These are phyloP conservation scores for Montipora cactus DNA, from an alignment of 64 coral and sea anemone genomes.

Conservation along the genomic window DNA sequence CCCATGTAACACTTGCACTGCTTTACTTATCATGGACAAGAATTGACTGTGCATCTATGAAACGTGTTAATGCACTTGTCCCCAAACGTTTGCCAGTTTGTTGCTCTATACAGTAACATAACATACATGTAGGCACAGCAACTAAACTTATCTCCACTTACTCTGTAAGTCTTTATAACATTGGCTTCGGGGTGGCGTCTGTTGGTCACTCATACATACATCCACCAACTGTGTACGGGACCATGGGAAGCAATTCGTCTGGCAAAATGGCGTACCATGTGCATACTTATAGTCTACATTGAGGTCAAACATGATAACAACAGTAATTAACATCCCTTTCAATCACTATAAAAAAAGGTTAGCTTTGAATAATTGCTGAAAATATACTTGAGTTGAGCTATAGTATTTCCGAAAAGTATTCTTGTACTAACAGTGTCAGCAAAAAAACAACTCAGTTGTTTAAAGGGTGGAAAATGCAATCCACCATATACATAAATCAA, in stretches of 20 bases:
- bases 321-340: too few species aligned
- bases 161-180: constrained; percentile 59
- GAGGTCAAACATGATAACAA: background rate
- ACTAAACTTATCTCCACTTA: constrained; percentile 23
- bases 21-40: background rate
- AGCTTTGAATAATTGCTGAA: too few species aligned
- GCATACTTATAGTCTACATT: constrained; percentile 64
- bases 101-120: constrained; percentile 5
- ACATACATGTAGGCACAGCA: constrained; percentile 1
- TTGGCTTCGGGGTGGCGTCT: constrained; percentile 46
- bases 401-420: too few species aligned
- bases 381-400: too few species aligned
- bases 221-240: constrained; percentile 62
- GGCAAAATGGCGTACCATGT: constrained; percentile 40
- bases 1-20: background rate
- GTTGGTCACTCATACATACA: constrained; percentile 55
- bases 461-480: too few species aligned
- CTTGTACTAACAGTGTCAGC: too few species aligned
- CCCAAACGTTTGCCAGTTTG: constrained; percentile 7
- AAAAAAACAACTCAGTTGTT: too few species aligned
- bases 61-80: constrained; percentile 5
- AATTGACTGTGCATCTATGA: background rate
- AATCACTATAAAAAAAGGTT: too few species aligned
- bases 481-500: too few species aligned
- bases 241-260: constrained; percentile 11